A percentile compares a stretch with the other conserved stretches of the same genome.
Conservation (phyloP, 1,140 invertebrate genomes). For the Drosophila parvula region DNA sequence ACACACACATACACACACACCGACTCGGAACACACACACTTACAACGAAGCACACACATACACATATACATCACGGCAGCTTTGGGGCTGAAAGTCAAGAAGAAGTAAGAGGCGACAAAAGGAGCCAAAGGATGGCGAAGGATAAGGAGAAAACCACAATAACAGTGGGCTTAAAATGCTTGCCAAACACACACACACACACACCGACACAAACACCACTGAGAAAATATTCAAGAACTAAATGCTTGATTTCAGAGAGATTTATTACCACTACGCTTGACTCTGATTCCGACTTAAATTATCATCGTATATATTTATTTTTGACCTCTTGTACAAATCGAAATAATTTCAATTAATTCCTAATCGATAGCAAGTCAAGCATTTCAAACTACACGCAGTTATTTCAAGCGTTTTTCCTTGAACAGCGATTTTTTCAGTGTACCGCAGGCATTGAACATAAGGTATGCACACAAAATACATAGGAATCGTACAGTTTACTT, state of each 20-base stretch:
- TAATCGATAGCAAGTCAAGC: background rate
- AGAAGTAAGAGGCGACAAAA: slow-evolving; percentile 25
- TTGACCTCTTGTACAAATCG: background rate
- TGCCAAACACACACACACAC: slow-evolving; percentile 57
- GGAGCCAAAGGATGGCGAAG: slow-evolving; percentile 30
- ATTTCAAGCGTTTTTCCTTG: no score
- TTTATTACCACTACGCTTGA: background rate
- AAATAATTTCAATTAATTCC: background rate
- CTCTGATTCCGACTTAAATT: background rate
- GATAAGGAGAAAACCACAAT: slow-evolving; percentile 52
- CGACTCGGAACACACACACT: slow-evolving; percentile 30
- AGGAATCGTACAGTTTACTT: slow-evolving; percentile 68
- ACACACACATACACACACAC: slow-evolving; percentile 23
- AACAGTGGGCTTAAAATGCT: slow-evolving; percentile 72
- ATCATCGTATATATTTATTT: background rate
- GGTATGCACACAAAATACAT: slow-evolving; percentile 59
- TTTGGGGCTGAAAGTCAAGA: slow-evolving; percentile 50
- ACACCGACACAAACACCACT: slow-evolving; percentile 13
- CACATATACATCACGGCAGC: slow-evolving; percentile 24
- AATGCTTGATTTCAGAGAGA: background rate
- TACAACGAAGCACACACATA: slow-evolving; percentile 19
- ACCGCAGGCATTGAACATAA: slow-evolving; percentile 19
- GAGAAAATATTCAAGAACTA: slow-evolving; percentile 1
- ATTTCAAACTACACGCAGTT: background rate
- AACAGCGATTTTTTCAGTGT: background rate